Evolutionary conservation across 2,797 vertebrate genomes (phyloP).

Genomic region (Agapornis canus): DNA sequence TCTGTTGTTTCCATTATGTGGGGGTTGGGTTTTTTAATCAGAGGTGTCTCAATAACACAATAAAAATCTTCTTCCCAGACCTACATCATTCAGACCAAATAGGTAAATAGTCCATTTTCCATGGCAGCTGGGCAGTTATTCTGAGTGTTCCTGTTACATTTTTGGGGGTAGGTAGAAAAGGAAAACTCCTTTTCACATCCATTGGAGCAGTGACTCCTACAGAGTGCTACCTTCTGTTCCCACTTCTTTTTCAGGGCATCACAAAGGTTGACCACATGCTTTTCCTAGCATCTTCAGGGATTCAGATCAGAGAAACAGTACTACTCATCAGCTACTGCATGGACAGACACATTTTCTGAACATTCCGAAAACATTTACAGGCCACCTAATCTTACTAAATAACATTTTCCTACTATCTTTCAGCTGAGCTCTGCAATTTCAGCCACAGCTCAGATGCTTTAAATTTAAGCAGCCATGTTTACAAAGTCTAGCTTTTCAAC

Average conservation of each 20-base stretch:
- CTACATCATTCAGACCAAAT: neutral
- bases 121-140: neutral
- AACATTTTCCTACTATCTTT: neutral
- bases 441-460: neutral
- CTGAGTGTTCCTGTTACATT: neutral
- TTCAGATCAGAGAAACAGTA: neutral
- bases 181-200: neutral
- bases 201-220: neutral
- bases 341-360: conserved; percentile 4
- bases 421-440: neutral
- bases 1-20: neutral
- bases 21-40: neutral
- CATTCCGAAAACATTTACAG: neutral
- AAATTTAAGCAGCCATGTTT: neutral
- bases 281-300: neutral
- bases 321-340: neutral
- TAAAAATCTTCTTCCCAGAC: neutral
- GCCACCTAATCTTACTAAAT: neutral
- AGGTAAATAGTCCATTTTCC: neutral
- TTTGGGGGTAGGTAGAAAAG: neutral
- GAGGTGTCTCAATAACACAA: neutral
- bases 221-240: neutral
- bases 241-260: neutral
- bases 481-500: neutral
- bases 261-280: neutral